Base-by-base conservation (phyloP, 2,113 vertebrate species). In the Sapayoa aenigma region DNA sequence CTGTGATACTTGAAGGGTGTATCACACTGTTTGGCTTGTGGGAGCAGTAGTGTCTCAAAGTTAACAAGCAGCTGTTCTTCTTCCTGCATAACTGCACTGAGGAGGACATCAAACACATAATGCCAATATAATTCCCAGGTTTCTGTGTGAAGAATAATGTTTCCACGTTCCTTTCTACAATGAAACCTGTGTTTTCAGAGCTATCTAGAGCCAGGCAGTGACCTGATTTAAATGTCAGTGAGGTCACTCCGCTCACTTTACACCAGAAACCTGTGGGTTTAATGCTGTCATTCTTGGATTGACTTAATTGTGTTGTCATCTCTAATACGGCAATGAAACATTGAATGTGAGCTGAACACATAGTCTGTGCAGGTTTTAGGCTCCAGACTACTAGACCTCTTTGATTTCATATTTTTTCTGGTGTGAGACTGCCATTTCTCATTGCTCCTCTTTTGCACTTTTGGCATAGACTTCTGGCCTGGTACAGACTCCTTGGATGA, bases 251-350 rank as follows among this genome's bases (percentile, higher is more conserved):
- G 27, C 35, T 52, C 73, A 5, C 33, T 56, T n/a, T 23, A 42
- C 49, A 39, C 14, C 46, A 49, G 58, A 62, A 80, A 41, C 46
- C 6, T 4, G 2, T 6, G 9, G 17, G 11, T 44, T 69, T 27
- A 9, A 23, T 27, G 14, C 3, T 73, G 22, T 20, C n/a, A 2
- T 27, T 42, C 49, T 60, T n/a, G 13, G 24, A 17, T 12, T 58
- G 19, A 27, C 33, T 50, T 37, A 18, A 16, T 8, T 60, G 30
- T 44, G 27, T 37, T 33, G 19, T 37, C 24, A 20, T 15, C 46
- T 52, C 59, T 13, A 13, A 33, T 15, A 28, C 1, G 37, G 11
- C 14, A 60, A 9, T 0, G 1, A 33, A 52, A 19, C 2, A 0
- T 9, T 47, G 24, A 17, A 20, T 22, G 30, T 14, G 28, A 55